Evolutionary conservation across 2,888 invertebrate species (phyloP).

Genomic region (Myathropa florea): DNA sequence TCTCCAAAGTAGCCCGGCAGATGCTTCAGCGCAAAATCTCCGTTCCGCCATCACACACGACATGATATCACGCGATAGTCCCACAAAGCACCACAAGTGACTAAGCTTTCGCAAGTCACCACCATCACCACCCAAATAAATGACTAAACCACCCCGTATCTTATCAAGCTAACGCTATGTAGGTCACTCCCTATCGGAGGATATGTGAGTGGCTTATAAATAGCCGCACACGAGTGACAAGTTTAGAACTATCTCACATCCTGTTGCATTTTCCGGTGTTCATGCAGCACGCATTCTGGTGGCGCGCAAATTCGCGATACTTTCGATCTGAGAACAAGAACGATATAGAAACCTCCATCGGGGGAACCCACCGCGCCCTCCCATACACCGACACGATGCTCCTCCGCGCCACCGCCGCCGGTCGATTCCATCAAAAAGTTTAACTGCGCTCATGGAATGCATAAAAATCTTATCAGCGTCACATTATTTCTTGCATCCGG

Average conservation of each 20-base stretch:
- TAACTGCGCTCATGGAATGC: constrained; percentile 52
- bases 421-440: not conserved
- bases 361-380: not conserved
- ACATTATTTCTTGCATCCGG: constrained; percentile 68
- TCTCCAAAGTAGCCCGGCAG: too few relatives aligned
- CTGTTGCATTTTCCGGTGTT: constrained; percentile 45
- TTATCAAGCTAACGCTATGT: not conserved
- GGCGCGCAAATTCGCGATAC: not conserved
- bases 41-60: not conserved
- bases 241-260: constrained; percentile 38
- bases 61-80: not conserved
- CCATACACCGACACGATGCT: not conserved
- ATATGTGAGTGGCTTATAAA: not conserved
- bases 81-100: not conserved
- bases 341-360: not conserved
- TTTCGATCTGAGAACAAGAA: not conserved
- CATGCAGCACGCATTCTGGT: not conserved
- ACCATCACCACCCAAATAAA: not conserved
- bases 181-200: constrained; percentile 40
- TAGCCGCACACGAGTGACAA: not conserved
- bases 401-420: not conserved
- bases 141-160: constrained; percentile 12
- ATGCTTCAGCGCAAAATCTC: not conserved
- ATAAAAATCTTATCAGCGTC: constrained; percentile 59
- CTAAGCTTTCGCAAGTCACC: not conserved